Evolutionary conservation across 2,113 vertebrate genomes (phyloP).

Genomic region (Malurus melanocephalus): DNA sequence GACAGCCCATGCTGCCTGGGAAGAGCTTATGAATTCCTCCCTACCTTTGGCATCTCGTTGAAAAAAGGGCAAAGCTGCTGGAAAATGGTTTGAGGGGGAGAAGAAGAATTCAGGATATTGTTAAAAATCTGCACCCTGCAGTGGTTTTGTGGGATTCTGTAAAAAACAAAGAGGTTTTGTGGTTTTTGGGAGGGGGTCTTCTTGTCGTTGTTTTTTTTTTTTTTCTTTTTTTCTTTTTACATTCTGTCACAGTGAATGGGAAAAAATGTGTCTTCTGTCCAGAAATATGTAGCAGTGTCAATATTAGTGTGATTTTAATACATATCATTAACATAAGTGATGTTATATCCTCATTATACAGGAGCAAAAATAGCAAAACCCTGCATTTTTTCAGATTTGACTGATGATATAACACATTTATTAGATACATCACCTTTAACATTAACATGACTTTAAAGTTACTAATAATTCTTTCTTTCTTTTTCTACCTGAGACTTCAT

Average conservation of each 20-base stretch:
- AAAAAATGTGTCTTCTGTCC: neutral
- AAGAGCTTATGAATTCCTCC: neutral
- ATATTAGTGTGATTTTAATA: neutral
- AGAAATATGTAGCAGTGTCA: accelerated
- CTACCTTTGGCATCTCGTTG: neutral
- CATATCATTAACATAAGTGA: neutral
- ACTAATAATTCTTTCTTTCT: neutral
- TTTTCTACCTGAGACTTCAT: neutral
- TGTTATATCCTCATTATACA: neutral
- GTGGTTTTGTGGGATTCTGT: neutral
- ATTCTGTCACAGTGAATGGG: neutral
- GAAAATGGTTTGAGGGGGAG: neutral
- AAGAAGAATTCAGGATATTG: accelerated
- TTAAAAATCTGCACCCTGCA: neutral
- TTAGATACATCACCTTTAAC: neutral
- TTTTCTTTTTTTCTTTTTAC: too few relatives aligned
- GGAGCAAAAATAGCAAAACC: accelerated
- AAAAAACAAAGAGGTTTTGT: neutral
- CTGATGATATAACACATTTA: neutral
- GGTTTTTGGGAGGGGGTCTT: neutral
- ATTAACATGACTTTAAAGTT: neutral
- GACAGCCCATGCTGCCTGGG: neutral
- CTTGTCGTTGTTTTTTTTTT: neutral
- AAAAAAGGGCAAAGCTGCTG: neutral
- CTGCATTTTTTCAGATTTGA: neutral